Evolutionary conservation across 2,113 vertebrate species (phyloP).

Genomic region (Gallinago jamesoni): DNA sequence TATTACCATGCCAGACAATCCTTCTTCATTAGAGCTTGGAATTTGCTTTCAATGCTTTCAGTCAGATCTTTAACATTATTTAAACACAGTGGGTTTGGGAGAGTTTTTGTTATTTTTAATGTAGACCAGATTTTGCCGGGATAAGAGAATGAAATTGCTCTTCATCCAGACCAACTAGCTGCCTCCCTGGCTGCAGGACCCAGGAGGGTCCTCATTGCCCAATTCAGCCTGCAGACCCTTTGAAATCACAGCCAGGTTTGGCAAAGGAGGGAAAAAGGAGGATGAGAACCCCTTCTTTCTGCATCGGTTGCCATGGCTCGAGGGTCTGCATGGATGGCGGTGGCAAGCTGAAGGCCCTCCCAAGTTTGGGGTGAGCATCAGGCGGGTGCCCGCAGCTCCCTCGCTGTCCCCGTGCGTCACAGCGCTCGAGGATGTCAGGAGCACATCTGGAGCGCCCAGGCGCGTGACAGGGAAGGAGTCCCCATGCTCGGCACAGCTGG

Average conservation of each 20-base stretch:
- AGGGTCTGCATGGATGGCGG: rapidly evolving
- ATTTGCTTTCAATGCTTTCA: slow-evolving; percentile 45
- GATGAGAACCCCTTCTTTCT: neutral
- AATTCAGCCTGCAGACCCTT: neutral
- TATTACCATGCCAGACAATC: slow-evolving; percentile 56
- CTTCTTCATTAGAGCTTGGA: slow-evolving; percentile 60
- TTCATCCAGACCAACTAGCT: neutral
- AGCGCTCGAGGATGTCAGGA: neutral
- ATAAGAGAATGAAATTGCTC: neutral
- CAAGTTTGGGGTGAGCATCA: rapidly evolving
- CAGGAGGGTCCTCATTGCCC: neutral
- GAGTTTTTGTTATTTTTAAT: slow-evolving; percentile 55
- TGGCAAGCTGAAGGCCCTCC: rapidly evolving
- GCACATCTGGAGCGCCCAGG: neutral
- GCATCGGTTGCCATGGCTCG: rapidly evolving
- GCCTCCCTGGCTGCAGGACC: neutral
- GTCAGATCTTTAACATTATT: slow-evolving; percentile 54
- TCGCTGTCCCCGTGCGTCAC: rapidly evolving
- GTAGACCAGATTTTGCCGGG: slow-evolving; percentile 53
- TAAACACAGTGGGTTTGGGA: slow-evolving; percentile 43
- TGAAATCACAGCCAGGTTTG: neutral
- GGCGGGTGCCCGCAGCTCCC: neutral
- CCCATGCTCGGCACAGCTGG: neutral
- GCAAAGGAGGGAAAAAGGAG: neutral
- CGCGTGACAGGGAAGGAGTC: neutral